Evolutionary conservation across 2,888 invertebrate genomes (phyloP).

Genomic region (Lasius platythorax): DNA sequence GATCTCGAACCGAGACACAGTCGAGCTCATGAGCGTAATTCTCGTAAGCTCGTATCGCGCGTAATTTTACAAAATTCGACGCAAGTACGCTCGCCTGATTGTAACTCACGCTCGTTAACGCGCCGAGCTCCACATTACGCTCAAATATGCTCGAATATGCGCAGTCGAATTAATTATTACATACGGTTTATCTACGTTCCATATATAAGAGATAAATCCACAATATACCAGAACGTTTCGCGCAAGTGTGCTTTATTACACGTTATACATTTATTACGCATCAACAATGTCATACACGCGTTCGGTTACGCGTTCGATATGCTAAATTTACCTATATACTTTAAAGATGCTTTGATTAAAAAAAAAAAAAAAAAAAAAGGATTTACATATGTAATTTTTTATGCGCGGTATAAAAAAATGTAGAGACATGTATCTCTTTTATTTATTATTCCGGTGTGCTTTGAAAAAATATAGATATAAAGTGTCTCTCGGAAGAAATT

Average conservation of each 20-base stretch:
- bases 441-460: neutral
- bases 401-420: neutral
- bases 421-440: neutral
- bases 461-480: neutral
- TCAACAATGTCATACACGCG: neutral
- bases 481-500: neutral
- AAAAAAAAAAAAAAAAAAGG: neutral
- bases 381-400: neutral
- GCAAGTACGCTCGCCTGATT: conserved; percentile 17
- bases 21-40: conserved; percentile 16
- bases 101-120: conserved; percentile 37
- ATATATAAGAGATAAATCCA: conserved; percentile 8
- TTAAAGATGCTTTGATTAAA: neutral
- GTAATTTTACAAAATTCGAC: conserved; percentile 24
- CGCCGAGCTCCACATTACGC: conserved; percentile 3
- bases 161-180: conserved; percentile 29
- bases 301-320: neutral
- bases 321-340: neutral
- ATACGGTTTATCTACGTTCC: conserved; percentile 30
- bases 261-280: neutral
- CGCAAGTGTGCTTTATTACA: conserved; percentile 27
- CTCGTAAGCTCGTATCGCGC: neutral
- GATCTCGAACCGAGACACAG: conserved; percentile 55
- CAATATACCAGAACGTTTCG: neutral
- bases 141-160: neutral